Base-by-base conservation (phyloP, 2,888 invertebrate species). In the Ophion costatus region DNA sequence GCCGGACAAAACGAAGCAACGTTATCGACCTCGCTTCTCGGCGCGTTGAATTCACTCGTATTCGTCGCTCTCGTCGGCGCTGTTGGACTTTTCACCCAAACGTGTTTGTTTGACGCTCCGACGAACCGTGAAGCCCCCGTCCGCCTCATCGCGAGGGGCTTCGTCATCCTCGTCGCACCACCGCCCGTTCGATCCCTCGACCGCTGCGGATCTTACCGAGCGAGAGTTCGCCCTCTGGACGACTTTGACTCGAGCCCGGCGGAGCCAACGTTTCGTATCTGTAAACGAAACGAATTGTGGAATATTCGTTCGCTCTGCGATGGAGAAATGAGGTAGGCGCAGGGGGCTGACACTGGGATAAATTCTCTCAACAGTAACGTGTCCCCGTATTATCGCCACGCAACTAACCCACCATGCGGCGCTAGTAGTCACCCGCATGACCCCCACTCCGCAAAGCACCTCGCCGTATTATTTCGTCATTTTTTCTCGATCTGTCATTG, bases 51-150 rank as follows among this genome's bases (percentile, higher is more conserved):
- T 64, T 66, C 14, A 20, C 56, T 76, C 51, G 29, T 64, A 56
- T 22, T 14, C 22, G 42, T 29, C 6, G 11, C 24, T 56, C n/a
- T 22, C 66, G 64, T 33, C 38, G 38, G 1, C 61, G 64, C 74
- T 67, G 14, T 70, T 76, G 51, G 75, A 17, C 17, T 59, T 51
- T 57, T 69, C 24, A 61, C 80, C 64, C 87, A 87, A 86, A 89
- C 88, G 88, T 51, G 17, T 51, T 51, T 51, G 17, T 91, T 92
- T 91, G 90, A 88, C 88, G 90, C 89, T 91, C 90, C 91, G 90
- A 87, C 92, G 89, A 90, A 91, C 91, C 90, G 92, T 91, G 90
- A 91, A 91, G 89, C 89, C 90, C 89, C 88, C 89, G 90, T 89
- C 89, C 89, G 89, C 87, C 88, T 88, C 83, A 80, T 81, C 80